Percentiles rank a stretch among this genome's conserved stretches.
phyloP scores from a whole-genome alignment of 2,113 vertebrate genomes.

The Albula goreensis region DNA sequence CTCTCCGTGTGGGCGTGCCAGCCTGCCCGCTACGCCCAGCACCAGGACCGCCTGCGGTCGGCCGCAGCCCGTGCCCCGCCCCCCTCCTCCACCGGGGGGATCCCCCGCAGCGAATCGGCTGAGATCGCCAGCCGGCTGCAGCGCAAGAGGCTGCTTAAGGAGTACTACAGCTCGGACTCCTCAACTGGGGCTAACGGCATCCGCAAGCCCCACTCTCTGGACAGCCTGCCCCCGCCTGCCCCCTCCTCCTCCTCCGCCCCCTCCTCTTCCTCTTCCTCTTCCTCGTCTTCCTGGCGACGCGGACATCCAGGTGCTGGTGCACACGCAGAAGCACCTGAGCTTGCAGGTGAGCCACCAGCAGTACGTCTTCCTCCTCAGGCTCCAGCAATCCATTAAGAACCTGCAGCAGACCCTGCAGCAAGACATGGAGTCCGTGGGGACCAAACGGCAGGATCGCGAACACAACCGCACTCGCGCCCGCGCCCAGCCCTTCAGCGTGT shows the following conservation, averaged over 20 bases:
- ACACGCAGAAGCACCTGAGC: slow-evolving; percentile 86
- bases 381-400: slow-evolving; percentile 85
- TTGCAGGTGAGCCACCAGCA: slow-evolving; percentile 93
- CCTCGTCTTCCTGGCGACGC: slow-evolving; percentile 66
- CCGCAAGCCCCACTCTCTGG: slow-evolving; percentile 67
- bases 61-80: slow-evolving; percentile 12
- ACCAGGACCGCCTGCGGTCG: slow-evolving; percentile 70
- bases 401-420: slow-evolving; percentile 86
- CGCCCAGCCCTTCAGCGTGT: slow-evolving; percentile 74
- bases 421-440: slow-evolving; percentile 83
- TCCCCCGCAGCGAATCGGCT: slow-evolving; percentile 78
- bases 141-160: slow-evolving; percentile 86
- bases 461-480: slow-evolving; percentile 63
- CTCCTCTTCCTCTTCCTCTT: slow-evolving; percentile 39
- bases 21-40: slow-evolving; percentile 76
- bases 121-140: slow-evolving; percentile 80
- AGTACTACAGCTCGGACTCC: slow-evolving; percentile 82
- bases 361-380: slow-evolving; percentile 85
- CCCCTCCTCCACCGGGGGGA: slow-evolving; percentile 49
- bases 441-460: slow-evolving; percentile 65
- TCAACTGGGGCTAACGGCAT: slow-evolving; percentile 67
- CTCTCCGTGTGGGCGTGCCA: slow-evolving; percentile 92
- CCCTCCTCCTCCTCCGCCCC: slow-evolving; percentile 2
- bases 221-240: slow-evolving; percentile 56
- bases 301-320: slow-evolving; percentile 84